These are phyloP conservation scores for Gulo gulo DNA, from an alignment of 2,113 vertebrate species.

Conservation along the genomic window DNA sequence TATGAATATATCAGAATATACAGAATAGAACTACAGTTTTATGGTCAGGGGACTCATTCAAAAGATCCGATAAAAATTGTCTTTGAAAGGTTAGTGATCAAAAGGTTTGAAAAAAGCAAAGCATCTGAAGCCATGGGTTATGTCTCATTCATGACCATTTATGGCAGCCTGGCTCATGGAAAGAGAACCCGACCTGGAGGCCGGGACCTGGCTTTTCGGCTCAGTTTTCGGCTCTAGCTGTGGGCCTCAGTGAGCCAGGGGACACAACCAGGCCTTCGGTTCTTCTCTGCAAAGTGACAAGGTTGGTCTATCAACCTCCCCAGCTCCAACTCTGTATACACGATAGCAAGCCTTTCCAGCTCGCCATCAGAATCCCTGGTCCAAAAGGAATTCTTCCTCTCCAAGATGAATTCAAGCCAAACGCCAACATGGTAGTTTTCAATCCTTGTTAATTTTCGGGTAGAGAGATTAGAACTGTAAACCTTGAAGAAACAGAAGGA, in stretches of 20 bases:
- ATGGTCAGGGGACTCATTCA: not conserved
- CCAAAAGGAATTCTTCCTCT: not conserved
- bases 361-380: not conserved
- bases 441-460: conserved; percentile 48
- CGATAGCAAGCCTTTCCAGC: not conserved
- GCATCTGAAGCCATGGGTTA: not conserved
- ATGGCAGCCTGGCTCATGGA: not conserved
- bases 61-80: not conserved
- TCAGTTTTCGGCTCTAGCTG: not conserved
- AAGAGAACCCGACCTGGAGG: not conserved
- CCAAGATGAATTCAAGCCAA: not conserved
- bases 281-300: not conserved
- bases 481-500: conserved; percentile 55
- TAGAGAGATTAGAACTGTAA: not conserved
- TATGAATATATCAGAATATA: not conserved
- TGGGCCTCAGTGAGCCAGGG: not conserved
- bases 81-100: conserved; percentile 6
- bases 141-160: not conserved
- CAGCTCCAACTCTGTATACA: not conserved
- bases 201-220: not conserved
- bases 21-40: not conserved
- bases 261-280: not conserved
- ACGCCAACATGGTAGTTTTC: not conserved
- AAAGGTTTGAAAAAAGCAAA: conserved; percentile 35
- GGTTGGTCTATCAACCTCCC: not conserved